Conservation (phyloP, 2,888 invertebrate genomes). For the Sesia bembeciformis region DNA sequence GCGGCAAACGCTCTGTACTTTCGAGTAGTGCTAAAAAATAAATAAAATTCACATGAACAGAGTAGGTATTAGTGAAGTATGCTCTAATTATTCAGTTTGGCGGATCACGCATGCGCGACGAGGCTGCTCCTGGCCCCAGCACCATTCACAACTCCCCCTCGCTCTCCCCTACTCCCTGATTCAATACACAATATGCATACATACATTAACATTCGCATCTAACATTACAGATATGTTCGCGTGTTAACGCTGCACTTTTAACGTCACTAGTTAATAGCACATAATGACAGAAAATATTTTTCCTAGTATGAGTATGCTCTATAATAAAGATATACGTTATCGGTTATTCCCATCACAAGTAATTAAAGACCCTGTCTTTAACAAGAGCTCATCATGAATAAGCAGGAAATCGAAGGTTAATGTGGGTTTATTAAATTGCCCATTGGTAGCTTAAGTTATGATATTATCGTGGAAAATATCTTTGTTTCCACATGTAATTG, state of each 20-base stretch:
- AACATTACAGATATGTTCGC: neutral
- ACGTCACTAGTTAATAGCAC: neutral
- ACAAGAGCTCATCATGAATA: too few relatives aligned
- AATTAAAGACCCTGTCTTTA: too few relatives aligned
- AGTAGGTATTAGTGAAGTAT: conserved; percentile 28
- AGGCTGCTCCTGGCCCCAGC: neutral
- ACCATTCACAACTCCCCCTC: conserved; percentile 34
- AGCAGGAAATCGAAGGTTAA: too few relatives aligned
- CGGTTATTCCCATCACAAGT: too few relatives aligned
- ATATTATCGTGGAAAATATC: too few relatives aligned
- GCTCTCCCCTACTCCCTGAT: neutral
- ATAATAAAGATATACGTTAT: neutral
- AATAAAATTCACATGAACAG: conserved; percentile 18
- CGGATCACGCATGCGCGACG: conserved; percentile 27
- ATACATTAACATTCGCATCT: conserved; percentile 13
- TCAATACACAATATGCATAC: conserved; percentile 24
- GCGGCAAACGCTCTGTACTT: conserved; percentile 11
- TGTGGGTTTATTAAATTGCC: too few relatives aligned
- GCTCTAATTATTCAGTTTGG: conserved; percentile 32
- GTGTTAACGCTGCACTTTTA: neutral
- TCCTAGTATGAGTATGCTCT: neutral
- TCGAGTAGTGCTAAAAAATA: conserved; percentile 16
- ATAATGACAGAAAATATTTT: neutral
- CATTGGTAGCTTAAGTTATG: too few relatives aligned
- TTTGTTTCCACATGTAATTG: too few relatives aligned